Base-by-base conservation (phyloP, 2,888 invertebrate species). In the Tipula helvola region DNA sequence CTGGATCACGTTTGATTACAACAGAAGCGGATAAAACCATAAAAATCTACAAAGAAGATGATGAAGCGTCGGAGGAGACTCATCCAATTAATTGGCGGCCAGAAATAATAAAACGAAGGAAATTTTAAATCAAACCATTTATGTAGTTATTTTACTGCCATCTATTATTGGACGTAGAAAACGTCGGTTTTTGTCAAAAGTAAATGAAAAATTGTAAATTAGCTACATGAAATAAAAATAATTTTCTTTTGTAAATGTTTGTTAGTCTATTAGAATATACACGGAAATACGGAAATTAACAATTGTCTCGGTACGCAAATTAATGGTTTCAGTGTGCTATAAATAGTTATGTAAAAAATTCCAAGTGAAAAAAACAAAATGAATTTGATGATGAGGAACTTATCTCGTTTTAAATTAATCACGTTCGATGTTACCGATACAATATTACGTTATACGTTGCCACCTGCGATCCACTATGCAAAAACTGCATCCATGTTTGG, bases 11-110 rank as follows among this genome's bases (percentile, higher is more conserved):
- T 28, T 94, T 99, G 88, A 96, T 99, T 88, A 98, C 99, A 0
- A 97, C 97, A 0, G 99, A 99, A 91, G 99, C 99, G 0, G 99
- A 99, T 92, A 99, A 99, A 92, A 99, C 99, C 0, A 97, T 99
- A 89, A 99, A 99, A 93, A 96, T 99, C 88, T 99, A 99, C 92
- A 97, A 96, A 90, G 99, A 99, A 92, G 99, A 99, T 91, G 98
- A 98, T 12, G 94, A 95, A 36, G 99, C 99, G 0, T 96, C 96
- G 0, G 99, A 99, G 92, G 99, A 99, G 90, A 94, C 96, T 0
- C 98, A 99, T 93, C 99, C 99, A 0, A 94, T 99, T 89, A 97
- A 98, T 91, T 99, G 99, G 99, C 95, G 97, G 87, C 99, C 99
- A 0, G 99, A 99, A 90, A 97, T 99, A 90, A 92, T 99, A 87